phyloP scores from a whole-genome alignment of 2,113 vertebrate species.

The Heliornis fulica region DNA sequence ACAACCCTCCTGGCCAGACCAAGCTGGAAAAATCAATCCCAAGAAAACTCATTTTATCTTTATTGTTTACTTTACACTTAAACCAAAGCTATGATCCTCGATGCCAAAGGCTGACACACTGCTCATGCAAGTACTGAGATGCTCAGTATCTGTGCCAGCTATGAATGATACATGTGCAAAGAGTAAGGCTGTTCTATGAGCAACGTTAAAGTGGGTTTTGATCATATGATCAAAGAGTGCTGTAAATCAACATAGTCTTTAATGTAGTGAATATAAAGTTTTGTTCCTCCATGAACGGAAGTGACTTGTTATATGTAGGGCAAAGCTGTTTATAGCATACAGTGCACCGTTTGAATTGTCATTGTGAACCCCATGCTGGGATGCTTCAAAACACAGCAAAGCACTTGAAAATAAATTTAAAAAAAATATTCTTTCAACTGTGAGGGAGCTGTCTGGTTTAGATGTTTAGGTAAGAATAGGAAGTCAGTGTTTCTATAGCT shows the following conservation, averaged over 20 bases:
- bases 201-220: background rate
- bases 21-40: background rate
- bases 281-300: background rate
- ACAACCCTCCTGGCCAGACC: background rate
- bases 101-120: background rate
- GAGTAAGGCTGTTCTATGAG: background rate
- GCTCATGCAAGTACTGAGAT: background rate
- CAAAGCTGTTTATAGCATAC: background rate
- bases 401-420: background rate
- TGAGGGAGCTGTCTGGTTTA: background rate
- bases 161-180: background rate
- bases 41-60: background rate
- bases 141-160: background rate
- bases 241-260: conserved; percentile 3
- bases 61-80: background rate
- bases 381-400: background rate
- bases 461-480: background rate
- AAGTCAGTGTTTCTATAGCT: background rate
- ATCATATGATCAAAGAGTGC: conserved; percentile 45
- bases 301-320: background rate
- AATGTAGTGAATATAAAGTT: background rate
- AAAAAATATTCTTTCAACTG: background rate
- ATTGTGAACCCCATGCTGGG: background rate
- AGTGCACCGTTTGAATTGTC: background rate
- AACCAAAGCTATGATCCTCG: background rate